Evolutionary conservation across 2,113 vertebrate genomes (phyloP).

Genomic region (Pedetes capensis): DNA sequence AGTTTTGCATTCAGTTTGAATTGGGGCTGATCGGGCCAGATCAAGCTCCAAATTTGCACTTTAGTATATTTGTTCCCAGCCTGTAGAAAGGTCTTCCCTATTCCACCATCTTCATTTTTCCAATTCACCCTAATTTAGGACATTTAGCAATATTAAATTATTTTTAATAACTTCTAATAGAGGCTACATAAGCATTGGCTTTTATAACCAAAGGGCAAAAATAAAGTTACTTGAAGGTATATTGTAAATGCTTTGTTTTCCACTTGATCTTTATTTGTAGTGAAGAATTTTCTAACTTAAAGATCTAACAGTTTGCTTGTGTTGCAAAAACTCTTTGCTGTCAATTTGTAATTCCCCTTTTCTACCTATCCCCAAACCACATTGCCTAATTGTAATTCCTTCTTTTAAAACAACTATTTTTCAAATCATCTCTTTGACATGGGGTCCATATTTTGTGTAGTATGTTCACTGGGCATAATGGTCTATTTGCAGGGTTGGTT

Average conservation of each 20-base stretch:
- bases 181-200: background rate
- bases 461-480: background rate
- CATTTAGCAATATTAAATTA: slow-evolving; percentile 13
- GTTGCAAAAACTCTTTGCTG: slow-evolving; percentile 29
- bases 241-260: slow-evolving; percentile 12
- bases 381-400: background rate
- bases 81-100: background rate
- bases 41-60: background rate
- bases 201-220: slow-evolving; percentile 49
- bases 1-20: slow-evolving; percentile 40
- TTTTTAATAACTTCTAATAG: background rate
- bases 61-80: slow-evolving; percentile 1
- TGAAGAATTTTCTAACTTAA: slow-evolving; percentile 28
- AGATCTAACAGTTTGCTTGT: slow-evolving; percentile 24
- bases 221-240: background rate
- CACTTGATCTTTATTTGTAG: background rate
- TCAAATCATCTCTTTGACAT: background rate
- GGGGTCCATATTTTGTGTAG: background rate
- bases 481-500: background rate
- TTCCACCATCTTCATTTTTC: background rate
- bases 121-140: background rate
- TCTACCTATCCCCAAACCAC: background rate
- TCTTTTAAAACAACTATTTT: background rate
- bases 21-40: background rate
- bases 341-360: background rate